Evolutionary conservation across 2,888 invertebrate genomes (phyloP), one percentile per base, ranked within the genome.

Genomic region (Cistogaster globosa): DNA sequence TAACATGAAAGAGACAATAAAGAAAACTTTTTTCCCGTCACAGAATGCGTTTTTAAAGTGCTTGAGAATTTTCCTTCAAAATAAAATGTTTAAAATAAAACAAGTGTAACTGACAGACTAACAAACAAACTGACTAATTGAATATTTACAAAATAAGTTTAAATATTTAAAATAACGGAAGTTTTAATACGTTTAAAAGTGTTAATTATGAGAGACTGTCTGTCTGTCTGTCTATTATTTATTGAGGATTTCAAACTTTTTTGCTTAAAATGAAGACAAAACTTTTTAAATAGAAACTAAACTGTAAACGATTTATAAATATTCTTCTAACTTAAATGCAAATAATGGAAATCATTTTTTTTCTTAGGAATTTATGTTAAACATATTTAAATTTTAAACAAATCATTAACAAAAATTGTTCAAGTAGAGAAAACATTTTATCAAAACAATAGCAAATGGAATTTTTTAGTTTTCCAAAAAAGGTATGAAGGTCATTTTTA

Each of bases 31-130:
- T 72, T 69, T 71, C 82, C 60, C 63, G 71, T 75, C 71, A 78
- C 79, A 75, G 82, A 82, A 82, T 82, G 85, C 82, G 75, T 82
- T 78, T 67, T 71, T 75, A 82, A 65, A 75, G 45, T 62, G 72
- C 62, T 53, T 85, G 82, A 55, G 85, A 85, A 82, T 71, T 65
- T 77, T 65, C 22, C 26, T 57, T 51, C 11, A 3, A 45, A 55
- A 57, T 1, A 32, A 58, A 60, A 38, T 7, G 16, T 71, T 71
- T 63, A 71, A 58, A 38, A 65, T 63, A 67, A 71, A 77, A 71
- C 38, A 63, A 38, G 42, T 62, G 75, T 63, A 82, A 58, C 51
- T 42, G 32, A n/a, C n/a, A n/a, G n/a, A n/a, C n/a, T n/a, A n/a
- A n/a, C 32, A 32, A 32, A 51, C 26, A 6, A 51, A 51, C 53